phyloP scores from a whole-genome alignment of 2,888 invertebrate genomes.

The Gymnoscelis rufifasciata region DNA sequence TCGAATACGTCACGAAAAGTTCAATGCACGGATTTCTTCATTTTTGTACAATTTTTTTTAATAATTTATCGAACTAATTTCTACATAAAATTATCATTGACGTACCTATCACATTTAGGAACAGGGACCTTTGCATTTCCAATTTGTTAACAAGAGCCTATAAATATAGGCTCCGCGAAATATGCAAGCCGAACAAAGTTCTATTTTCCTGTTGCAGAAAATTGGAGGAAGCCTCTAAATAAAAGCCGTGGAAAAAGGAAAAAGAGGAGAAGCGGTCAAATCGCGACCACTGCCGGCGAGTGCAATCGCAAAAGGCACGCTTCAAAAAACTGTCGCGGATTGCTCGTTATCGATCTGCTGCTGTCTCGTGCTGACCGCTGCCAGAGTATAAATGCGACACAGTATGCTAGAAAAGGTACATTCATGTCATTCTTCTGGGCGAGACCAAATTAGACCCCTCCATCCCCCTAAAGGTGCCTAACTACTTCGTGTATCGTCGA shows the following conservation, averaged over 20 bases:
- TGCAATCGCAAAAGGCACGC: slow-evolving; percentile 25
- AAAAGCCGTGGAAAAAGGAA: slow-evolving; percentile 18
- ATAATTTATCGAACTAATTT: too few species aligned
- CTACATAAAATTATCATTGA: not conserved
- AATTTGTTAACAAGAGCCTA: too few species aligned
- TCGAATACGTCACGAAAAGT: too few species aligned
- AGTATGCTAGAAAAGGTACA: slow-evolving; percentile 4
- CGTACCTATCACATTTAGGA: not conserved
- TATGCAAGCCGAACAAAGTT: not conserved
- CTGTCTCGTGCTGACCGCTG: slow-evolving; percentile 30
- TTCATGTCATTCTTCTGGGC: too few species aligned
- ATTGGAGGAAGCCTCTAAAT: slow-evolving; percentile 18
- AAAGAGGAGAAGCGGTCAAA: slow-evolving; percentile 26
- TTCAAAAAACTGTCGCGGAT: slow-evolving; percentile 44
- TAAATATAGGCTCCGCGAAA: not conserved
- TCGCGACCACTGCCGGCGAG: slow-evolving; percentile 22
- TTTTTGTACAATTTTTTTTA: too few species aligned
- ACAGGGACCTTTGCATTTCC: too few species aligned
- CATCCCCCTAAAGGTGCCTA: too few species aligned
- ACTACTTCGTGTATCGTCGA: too few species aligned
- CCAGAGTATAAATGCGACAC: slow-evolving; percentile 1
- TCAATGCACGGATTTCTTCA: too few species aligned
- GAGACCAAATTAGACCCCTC: too few species aligned
- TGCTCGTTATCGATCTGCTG: slow-evolving; percentile 43
- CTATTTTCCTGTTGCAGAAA: slow-evolving; percentile 3